Evolutionary conservation across 2,113 vertebrate genomes (phyloP), one percentile per base, ranked within the genome.

Genomic region (Ptilorrhoa leucosticta): DNA sequence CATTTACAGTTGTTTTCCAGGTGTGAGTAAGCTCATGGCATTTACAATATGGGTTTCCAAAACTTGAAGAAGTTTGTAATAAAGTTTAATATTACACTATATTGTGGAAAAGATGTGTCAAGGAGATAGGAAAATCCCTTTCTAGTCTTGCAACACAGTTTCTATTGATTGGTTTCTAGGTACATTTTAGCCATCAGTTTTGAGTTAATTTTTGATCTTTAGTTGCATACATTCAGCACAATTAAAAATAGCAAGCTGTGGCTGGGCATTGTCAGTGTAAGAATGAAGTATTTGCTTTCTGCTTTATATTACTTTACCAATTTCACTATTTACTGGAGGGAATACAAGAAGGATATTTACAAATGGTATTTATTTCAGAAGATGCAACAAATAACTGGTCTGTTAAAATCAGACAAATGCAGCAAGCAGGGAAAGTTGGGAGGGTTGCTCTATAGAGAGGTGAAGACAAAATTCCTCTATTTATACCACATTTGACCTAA

Each of bases 141-240:
- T 45, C 35, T 24, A 64, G 58, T 60, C 60, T 96, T 95, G 51
- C 90, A 70, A n/a, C 71, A 73, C 11, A 51, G 39, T 83, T 76
- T 69, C 39, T 90, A 86, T 94, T 83, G 88, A 90, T 94, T 68
- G 13, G 35, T 66, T 88, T 83, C 15, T 51, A 44, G 47, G 15
- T 92, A 57, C 26, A 2, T 65, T 90, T 91, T 58, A 94, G 27
- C 78, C 77, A 23, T 90, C 30, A 17, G 87, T 90, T 51, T 78
- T 56, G 71, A 86, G 93, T 96, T 95, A 73, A 81, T 70, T 88
- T 96, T 39, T 88, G 75, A 66, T 83, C 44, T 78, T 93, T 58
- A 42, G 71, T 83, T 94, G 40, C 68, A 15, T 22, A 47, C 7
- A 6, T 83, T 90, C 58, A 53, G 60, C 86, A 66, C 39, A 48